A percentile compares a stretch with the other conserved stretches of the same genome.
These are phyloP conservation scores for Eurytemora carolleeae DNA, from an alignment of 1,140 invertebrate genomes.

Conservation along the genomic window DNA sequence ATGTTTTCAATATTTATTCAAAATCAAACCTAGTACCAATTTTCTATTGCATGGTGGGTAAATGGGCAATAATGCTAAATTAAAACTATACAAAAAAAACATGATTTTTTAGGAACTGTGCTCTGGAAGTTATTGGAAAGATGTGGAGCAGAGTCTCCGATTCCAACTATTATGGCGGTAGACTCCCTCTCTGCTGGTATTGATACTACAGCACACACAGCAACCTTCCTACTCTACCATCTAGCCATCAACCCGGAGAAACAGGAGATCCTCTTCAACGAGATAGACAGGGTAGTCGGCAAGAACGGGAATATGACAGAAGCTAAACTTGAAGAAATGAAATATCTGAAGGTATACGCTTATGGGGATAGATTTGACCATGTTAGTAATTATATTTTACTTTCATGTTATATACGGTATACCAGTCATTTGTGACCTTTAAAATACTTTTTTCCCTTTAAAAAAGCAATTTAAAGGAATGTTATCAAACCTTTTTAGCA, in stretches of 20 bases:
- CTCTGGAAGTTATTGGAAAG: background rate
- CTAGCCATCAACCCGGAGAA: background rate
- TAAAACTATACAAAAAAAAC: too few relatives aligned
- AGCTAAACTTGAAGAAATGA: background rate
- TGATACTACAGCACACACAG: background rate
- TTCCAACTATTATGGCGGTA: background rate
- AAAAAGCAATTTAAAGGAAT: too few relatives aligned
- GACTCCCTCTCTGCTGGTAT: background rate
- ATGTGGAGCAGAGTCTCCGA: background rate
- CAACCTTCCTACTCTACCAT: background rate
- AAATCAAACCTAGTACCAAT: too few relatives aligned
- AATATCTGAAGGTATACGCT: background rate
- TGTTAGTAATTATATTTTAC: too few relatives aligned
- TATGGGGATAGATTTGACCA: too few relatives aligned
- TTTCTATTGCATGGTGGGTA: too few relatives aligned
- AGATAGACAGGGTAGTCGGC: background rate
- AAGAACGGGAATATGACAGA: background rate
- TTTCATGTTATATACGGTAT: too few relatives aligned
- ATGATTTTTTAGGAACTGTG: background rate
- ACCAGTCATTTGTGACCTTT: too few relatives aligned
- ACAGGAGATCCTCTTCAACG: background rate
- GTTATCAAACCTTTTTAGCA: too few relatives aligned
- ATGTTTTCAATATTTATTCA: too few relatives aligned
- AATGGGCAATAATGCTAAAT: too few relatives aligned
- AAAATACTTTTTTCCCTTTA: too few relatives aligned